Base-by-base conservation (phyloP, 2,113 vertebrate species). In the Xiphophorus maculatus region DNA sequence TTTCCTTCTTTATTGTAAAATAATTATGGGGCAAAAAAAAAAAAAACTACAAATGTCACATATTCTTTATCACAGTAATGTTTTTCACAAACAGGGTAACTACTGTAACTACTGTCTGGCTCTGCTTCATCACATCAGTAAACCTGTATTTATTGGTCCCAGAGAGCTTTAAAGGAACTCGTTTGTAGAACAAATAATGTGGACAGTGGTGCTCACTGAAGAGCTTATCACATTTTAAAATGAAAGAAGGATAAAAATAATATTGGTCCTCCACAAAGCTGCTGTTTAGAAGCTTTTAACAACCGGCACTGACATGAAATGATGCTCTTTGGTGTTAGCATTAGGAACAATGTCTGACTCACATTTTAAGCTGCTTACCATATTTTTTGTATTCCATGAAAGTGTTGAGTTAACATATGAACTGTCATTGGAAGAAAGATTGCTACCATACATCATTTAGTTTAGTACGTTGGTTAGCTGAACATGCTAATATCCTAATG, bases 101-200 rank as follows among this genome's bases (percentile, higher is more conserved):
- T 65, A 37, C 73, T 76, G 79, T 67, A 61, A 54, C 33, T 5
- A 19, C 14, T 32, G 79, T 68, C 58, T 69, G 14, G 4, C 48
- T 71, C 60, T 66, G 77, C 71, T 74, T 74, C 61, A 30, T 73
- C 58, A 10, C 42, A 22, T 77, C 75, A 4, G 28, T 33, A 35
- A 69, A 79, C 25, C 27, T 69, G 42, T 77, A 77, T 82, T 82
- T 87, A 77, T 85, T 44, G n/a, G 61, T 13, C 71, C 51, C 17
- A 0, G 44, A 13, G 15, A 2, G 19, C 61, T 75, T 72, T 40
- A 70, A 4, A 70, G 79, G 79, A 65, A 69, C n/a, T 0, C 5
- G 66, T 73, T 84, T 14, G 48, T 68, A 15, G 25, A 58, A 58
- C 51, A 11, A 10, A 10, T 25, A n/a, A n/a, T 58, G 25, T 25